Base-by-base conservation (phyloP, 2,888 invertebrate genomes). In the Volucella bombylans region DNA sequence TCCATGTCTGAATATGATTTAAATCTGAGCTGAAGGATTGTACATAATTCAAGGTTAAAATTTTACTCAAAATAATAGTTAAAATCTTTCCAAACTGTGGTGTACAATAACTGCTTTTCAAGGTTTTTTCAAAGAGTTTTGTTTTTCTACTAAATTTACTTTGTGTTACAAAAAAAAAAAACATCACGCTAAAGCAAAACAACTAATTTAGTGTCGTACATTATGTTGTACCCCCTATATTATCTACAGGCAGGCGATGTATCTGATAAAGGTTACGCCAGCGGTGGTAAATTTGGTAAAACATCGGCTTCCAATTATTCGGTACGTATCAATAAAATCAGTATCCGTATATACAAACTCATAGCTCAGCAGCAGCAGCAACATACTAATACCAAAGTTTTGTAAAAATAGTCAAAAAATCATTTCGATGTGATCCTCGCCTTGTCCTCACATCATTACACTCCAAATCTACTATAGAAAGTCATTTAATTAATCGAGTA, bases 261-360 rank as follows among this genome's bases (percentile, higher is more conserved):
- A 88, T 89, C 90, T 88, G 90, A 89, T 87, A 88, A 87, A 77
- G 82, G 83, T 86, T 82, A 87, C 78, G 86, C 82, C 87, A 87
- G 86, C 89, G 89, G 90, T 90, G 91, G 90, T 90, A 92, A 92
- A 92, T 91, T 90, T 91, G 91, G 91, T 91, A 92, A 92, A 92
- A 89, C 91, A 88, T 88, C 90, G 91, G 90, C 90, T 90, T 90
- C 90, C 88, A 91, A 91, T 90, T 92, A 91, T 92, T 92, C 92
- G 92, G 92, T 92, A 92, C 92, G 92, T 92, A 92, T 92, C 92
- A 92, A 91, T 90, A 89, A 91, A 92, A 91, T 92, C 92, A 91
- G 91, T 91, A 87, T 86, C 68, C 68, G 69, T 78, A 71, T 78
- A 65, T 59, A 49, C 78, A 57, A 65, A 72, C 79, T 79, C 79